These are phyloP conservation scores for Frankliniella intonsa DNA, from an alignment of 2,888 invertebrate species.

Conservation along the genomic window DNA sequence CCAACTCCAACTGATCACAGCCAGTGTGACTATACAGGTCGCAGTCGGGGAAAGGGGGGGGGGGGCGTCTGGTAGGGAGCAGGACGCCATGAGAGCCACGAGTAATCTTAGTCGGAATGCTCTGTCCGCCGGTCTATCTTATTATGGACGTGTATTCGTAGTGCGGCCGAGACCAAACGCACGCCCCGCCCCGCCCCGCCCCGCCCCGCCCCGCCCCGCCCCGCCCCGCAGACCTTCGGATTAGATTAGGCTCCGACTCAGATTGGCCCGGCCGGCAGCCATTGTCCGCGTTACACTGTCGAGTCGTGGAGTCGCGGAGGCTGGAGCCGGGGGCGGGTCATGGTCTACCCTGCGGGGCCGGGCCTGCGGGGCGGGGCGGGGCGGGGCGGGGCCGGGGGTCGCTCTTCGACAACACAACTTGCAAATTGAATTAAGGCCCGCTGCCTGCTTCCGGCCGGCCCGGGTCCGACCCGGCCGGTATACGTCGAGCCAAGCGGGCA, in stretches of 20 bases:
- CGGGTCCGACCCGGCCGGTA: neutral
- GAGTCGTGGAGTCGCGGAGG: neutral
- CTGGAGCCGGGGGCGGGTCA: neutral
- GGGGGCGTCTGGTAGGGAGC: neutral
- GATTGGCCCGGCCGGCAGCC: neutral
- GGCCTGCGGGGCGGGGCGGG: too few species aligned
- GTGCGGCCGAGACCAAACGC: neutral
- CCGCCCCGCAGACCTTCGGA: neutral
- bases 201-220: neutral
- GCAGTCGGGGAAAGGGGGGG: neutral
- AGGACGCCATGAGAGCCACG: too few species aligned
- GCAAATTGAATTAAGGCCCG: neutral
- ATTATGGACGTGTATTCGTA: neutral
- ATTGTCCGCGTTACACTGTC: neutral
- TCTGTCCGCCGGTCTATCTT: neutral
- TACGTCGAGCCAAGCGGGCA: neutral
- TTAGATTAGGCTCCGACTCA: neutral
- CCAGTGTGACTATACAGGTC: too few species aligned
- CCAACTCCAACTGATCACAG: too few species aligned
- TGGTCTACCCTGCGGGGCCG: too few species aligned
- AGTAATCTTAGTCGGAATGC: too few species aligned
- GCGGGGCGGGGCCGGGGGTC: neutral
- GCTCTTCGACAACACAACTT: constrained; percentile 5
- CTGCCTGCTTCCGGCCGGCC: neutral
- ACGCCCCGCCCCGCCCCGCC: neutral